Evolutionary conservation across 1,140 invertebrate species (phyloP), one percentile per base, ranked within the genome.

Genomic region (Lycorma delicatula): DNA sequence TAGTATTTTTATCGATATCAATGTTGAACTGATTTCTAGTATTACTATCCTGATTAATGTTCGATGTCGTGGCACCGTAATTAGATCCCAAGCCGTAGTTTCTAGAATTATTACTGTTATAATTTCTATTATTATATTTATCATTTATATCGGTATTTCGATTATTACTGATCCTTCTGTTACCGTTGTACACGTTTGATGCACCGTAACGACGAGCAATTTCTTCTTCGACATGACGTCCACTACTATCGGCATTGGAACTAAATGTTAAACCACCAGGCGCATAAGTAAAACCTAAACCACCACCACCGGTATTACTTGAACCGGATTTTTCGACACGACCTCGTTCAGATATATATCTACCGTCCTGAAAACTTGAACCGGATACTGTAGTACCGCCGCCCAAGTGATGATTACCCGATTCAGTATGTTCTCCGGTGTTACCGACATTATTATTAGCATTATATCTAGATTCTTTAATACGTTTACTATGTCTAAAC

Each of bases 401-500:
- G 18, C 27, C 38, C 41, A 34, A 23, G 36, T n/a, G 23, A 11
- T 20, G 18, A 18, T 38, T 23, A 54, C 29, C 18, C 4, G n/a
- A 25, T 41, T 47, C 27, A 7, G 22, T n/a, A 22, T 2, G 16
- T 18, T 44, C 38, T 16, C 34, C 26, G 3, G 46, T 29, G 3
- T 41, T 25, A 29, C 23, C n/a, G 22, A 44, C 36, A 9, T 44
- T 29, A 16, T 31, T 25, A 3, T 13, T 49, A 3, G 23, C 18
- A 3, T 54, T 36, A 7, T 18, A 16, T 16, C 25, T 4, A 18
- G 25, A 27, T n/a, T 36, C 44, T 49, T 56, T 47, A 2, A 56
- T 26, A 18, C 54, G 49, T 36, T 49, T 50, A 13, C 55, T 58
- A 18, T 59, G 27, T 47, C 53, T 58, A 18, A 44, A 54, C 11